phyloP scores from a whole-genome alignment of 2,797 vertebrate genomes.

The Antennarius maculatus region DNA sequence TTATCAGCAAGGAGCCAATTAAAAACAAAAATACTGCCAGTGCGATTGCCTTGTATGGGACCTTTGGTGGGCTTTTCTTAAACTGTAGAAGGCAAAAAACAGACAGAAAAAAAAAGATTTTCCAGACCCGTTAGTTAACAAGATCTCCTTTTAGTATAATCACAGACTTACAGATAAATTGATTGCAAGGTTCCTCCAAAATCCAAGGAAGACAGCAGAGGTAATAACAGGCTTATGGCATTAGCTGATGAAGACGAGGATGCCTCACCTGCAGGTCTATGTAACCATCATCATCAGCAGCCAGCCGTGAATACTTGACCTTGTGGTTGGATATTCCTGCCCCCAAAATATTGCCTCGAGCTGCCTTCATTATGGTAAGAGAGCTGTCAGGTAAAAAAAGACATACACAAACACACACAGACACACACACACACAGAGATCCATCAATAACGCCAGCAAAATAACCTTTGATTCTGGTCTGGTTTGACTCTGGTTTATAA shows the following conservation, averaged over 20 bases:
- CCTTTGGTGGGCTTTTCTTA: slow-evolving; percentile 92
- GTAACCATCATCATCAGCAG: slow-evolving; percentile 93
- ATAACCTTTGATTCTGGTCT: background rate
- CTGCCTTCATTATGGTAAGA: slow-evolving; percentile 81
- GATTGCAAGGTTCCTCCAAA: slow-evolving; percentile 16
- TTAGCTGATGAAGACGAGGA: background rate
- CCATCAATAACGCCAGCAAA: background rate
- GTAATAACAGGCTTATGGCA: background rate
- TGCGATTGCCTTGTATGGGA: slow-evolving; percentile 94
- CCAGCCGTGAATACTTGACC: slow-evolving; percentile 93
- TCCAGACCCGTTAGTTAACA: slow-evolving; percentile 4
- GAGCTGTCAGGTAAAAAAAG: slow-evolving; percentile 26
- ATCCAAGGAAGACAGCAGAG: slow-evolving; percentile 2
- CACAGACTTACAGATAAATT: slow-evolving; percentile 19
- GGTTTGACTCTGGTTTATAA: background rate
- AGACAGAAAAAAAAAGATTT: background rate
- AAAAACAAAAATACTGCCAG: slow-evolving; percentile 91
- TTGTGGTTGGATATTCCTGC: slow-evolving; percentile 87
- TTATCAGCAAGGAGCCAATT: slow-evolving; percentile 91
- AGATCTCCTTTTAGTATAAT: slow-evolving; percentile 3
- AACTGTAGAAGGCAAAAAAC: slow-evolving; percentile 79
- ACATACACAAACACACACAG: background rate
- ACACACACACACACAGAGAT: background rate
- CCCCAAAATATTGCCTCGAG: slow-evolving; percentile 80
- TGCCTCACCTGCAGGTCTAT: slow-evolving; percentile 90